These are phyloP conservation scores for Nesoenas mayeri DNA, from an alignment of 2,113 vertebrate genomes.

Conservation along the genomic window DNA sequence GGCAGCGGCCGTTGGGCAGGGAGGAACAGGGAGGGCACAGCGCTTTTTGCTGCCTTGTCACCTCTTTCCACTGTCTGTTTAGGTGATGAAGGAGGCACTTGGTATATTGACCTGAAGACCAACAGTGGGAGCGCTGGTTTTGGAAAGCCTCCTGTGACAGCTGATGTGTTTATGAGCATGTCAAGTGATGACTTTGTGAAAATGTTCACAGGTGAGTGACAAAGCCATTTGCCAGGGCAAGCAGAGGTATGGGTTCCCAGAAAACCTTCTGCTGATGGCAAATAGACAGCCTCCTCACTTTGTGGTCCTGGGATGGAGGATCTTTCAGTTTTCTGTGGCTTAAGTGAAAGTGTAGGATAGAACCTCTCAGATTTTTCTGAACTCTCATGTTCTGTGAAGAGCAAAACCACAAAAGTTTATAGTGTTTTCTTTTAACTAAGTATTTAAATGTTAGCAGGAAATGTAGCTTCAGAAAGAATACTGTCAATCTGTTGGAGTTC, in stretches of 20 bases:
- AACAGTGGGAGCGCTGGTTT: slow-evolving; percentile 76
- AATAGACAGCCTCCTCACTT: accelerated
- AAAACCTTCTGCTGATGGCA: background rate
- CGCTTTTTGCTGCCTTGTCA: background rate
- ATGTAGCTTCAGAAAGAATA: background rate
- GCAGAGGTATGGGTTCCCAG: accelerated
- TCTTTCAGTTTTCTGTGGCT: background rate
- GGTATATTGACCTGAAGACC: slow-evolving; percentile 93
- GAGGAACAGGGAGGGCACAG: accelerated
- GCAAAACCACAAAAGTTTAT: background rate
- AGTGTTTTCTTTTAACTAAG: background rate
- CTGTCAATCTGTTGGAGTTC: background rate
- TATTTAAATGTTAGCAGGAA: no score
- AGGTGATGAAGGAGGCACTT: slow-evolving; percentile 87
- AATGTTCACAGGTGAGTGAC: slow-evolving; percentile 89
- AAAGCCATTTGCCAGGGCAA: background rate
- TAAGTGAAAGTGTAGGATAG: background rate
- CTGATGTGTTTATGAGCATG: slow-evolving; percentile 91
- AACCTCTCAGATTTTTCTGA: background rate
- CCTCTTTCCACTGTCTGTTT: background rate
- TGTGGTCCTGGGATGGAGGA: background rate
- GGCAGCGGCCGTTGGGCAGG: accelerated
- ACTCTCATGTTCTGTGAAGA: background rate
- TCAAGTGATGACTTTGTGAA: slow-evolving; percentile 87
- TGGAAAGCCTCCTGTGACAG: slow-evolving; percentile 77